Conservation (phyloP, 1,140 invertebrate species). For the Meteorus sp. region DNA sequence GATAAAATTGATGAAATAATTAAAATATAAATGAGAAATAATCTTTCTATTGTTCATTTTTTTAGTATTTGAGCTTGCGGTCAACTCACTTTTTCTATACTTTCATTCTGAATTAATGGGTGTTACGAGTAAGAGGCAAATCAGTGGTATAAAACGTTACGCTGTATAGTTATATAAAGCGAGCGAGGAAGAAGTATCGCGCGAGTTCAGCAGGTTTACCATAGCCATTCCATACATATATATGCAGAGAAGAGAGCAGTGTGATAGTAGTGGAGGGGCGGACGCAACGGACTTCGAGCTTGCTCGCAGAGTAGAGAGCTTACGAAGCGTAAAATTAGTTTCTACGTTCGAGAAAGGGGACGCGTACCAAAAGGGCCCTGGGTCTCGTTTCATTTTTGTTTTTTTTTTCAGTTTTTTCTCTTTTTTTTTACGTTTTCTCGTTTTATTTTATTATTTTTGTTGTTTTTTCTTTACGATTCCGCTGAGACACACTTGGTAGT, state of each 20-base stretch:
- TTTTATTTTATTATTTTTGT: too few species aligned
- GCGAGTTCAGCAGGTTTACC: conserved; percentile 29
- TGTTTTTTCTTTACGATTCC: conserved; percentile 26
- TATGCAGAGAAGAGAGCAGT: too few species aligned
- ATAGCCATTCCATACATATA: too few species aligned
- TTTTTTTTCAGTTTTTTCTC: not conserved
- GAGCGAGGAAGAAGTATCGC: conserved; percentile 26
- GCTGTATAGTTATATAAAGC: too few species aligned
- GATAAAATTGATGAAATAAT: too few species aligned
- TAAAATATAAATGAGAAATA: too few species aligned
- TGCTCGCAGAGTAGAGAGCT: too few species aligned
- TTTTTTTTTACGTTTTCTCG: too few species aligned
- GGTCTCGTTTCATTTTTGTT: conserved; percentile 18
- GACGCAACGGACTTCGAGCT: not conserved
- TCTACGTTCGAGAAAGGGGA: conserved; percentile 25
- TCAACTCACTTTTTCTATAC: conserved; percentile 2
- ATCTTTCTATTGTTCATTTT: too few species aligned
- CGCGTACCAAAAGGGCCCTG: conserved; percentile 17
- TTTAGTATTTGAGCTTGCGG: not conserved
- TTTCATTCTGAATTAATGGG: not conserved
- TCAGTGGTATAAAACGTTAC: conserved; percentile 6
- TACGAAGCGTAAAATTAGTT: conserved; percentile 34
- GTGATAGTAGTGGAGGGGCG: not conserved
- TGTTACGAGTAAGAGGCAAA: conserved; percentile 6
- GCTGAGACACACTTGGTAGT: conserved; percentile 19